These are phyloP conservation scores for Calyptomena viridis DNA, from an alignment of 2,113 vertebrate genomes.

Conservation along the genomic window DNA sequence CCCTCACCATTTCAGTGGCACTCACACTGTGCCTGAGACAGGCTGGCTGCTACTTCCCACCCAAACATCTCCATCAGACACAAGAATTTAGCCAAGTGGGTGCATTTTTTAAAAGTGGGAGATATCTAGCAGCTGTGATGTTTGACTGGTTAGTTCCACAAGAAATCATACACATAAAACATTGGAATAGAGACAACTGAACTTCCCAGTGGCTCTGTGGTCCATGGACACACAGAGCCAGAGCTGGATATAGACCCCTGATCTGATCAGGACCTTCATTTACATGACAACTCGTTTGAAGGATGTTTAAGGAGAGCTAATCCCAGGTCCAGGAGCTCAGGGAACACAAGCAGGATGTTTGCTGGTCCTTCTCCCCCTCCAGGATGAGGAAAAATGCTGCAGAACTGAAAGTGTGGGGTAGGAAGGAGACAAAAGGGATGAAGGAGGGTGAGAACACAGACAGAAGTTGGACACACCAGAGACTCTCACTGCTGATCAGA, in stretches of 20 bases:
- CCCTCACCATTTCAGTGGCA: neutral
- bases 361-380: neutral
- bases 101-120: neutral
- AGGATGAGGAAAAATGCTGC: neutral
- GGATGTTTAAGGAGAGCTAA: neutral
- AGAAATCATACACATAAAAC: neutral
- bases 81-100: neutral
- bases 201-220: neutral
- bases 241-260: neutral
- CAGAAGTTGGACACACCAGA: neutral
- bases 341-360: neutral
- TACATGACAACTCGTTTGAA: neutral
- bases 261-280: neutral
- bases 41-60: neutral
- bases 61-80: neutral
- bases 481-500: neutral
- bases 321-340: neutral
- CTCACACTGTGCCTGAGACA: neutral
- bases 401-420: neutral
- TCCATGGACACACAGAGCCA: accelerated
- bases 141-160: neutral
- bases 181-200: neutral
- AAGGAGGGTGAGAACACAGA: neutral
- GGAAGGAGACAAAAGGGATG: neutral
- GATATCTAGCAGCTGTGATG: neutral